A percentile compares a stretch with the other conserved stretches of the same genome.
phyloP scores from a whole-genome alignment of 1,140 invertebrate genomes.

The Archegozetes longisetosus region DNA sequence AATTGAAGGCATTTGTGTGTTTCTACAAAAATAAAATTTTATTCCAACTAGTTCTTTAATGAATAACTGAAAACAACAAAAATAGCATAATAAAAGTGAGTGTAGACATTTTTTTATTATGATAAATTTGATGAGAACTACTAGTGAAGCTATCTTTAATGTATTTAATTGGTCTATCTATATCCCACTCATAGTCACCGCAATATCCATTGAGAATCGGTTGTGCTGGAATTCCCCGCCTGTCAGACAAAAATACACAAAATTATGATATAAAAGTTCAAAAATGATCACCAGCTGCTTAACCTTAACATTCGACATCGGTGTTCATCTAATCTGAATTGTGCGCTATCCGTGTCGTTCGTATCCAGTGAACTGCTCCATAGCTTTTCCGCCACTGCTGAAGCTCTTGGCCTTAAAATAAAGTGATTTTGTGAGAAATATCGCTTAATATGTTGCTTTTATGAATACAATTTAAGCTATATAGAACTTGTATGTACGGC shows the following conservation, averaged over 20 bases:
- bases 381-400: slow-evolving; percentile 62
- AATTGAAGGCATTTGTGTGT: no score
- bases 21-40: no score
- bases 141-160: no score
- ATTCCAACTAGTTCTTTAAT: no score
- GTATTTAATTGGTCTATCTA: no score
- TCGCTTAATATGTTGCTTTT: neutral
- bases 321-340: slow-evolving; percentile 23
- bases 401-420: slow-evolving; percentile 43
- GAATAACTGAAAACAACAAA: no score
- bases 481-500: no score
- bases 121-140: no score
- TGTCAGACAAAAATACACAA: slow-evolving; percentile 12
- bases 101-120: no score
- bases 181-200: slow-evolving; percentile 27
- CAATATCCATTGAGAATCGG: slow-evolving; percentile 28
- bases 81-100: no score
- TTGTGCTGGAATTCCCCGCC: slow-evolving; percentile 26
- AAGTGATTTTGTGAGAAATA: neutral
- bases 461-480: neutral
- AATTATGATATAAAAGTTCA: neutral
- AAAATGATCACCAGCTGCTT: neutral
- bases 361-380: slow-evolving; percentile 41
- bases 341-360: slow-evolving; percentile 22
- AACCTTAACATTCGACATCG: slow-evolving; percentile 23